phyloP scores from a whole-genome alignment of 2,113 vertebrate species.

The Eidolon helvum region DNA sequence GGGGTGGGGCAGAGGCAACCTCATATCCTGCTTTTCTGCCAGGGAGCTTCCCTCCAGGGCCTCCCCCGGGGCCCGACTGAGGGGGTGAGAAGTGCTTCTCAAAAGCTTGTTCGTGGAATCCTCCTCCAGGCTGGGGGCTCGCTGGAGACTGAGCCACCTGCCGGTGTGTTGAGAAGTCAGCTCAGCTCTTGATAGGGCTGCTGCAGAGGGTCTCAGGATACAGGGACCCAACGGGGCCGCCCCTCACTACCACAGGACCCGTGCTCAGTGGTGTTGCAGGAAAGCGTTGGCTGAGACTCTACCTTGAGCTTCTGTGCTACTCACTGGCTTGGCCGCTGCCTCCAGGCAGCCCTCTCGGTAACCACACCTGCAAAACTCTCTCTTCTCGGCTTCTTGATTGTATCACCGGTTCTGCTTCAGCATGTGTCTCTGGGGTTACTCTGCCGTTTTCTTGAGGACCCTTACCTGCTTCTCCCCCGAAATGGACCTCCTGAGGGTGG shows the following conservation, averaged over 20 bases:
- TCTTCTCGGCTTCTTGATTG: background rate
- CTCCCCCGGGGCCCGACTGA: background rate
- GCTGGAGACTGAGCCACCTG: background rate
- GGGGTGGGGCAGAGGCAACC: background rate
- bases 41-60: background rate
- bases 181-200: fast-evolving
- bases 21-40: background rate
- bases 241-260: background rate
- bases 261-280: background rate
- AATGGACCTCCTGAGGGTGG: background rate
- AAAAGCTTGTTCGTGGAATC: background rate
- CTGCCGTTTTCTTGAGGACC: background rate
- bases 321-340: background rate
- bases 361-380: background rate
- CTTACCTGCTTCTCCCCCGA: too few relatives aligned
- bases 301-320: background rate
- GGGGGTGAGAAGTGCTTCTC: background rate
- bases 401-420: background rate
- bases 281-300: background rate
- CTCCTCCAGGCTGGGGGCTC: background rate
- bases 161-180: background rate
- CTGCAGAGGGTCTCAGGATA: background rate
- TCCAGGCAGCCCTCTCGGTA: conserved; percentile 42
- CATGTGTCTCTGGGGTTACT: background rate
- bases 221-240: background rate